Evolutionary conservation across 1,140 invertebrate species (phyloP).

Genomic region (Drosophila lini): DNA sequence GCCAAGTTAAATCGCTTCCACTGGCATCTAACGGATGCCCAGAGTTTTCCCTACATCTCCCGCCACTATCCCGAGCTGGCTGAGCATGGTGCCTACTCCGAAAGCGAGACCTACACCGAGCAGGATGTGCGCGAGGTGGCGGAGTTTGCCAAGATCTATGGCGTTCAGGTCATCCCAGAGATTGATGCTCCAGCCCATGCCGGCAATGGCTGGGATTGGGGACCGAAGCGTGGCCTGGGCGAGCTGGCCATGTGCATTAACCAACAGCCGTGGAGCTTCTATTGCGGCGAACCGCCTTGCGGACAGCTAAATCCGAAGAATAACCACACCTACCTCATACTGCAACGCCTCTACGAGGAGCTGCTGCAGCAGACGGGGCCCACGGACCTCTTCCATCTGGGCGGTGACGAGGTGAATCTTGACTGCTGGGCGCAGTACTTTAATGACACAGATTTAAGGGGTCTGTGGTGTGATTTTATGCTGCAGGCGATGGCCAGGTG

Average conservation of each 20-base stretch:
- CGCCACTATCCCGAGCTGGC: constrained; percentile 89
- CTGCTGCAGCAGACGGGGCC: constrained; percentile 88
- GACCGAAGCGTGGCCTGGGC: constrained; percentile 87
- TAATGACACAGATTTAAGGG: constrained; percentile 90
- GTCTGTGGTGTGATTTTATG: constrained; percentile 92
- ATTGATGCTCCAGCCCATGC: constrained; percentile 93
- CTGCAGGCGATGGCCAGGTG: constrained; percentile 86
- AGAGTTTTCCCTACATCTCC: constrained; percentile 92
- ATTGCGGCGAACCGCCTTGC: constrained; percentile 92
- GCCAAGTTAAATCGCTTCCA: constrained; percentile 94
- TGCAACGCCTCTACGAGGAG: constrained; percentile 89
- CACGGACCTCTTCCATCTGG: constrained; percentile 91
- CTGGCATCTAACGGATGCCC: constrained; percentile 93
- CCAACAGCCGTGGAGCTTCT: constrained; percentile 90
- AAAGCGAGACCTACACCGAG: constrained; percentile 88
- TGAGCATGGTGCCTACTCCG: constrained; percentile 90
- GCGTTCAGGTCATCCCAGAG: constrained; percentile 88
- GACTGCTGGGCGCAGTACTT: constrained; percentile 91
- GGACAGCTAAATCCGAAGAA: constrained; percentile 93
- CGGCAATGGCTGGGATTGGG: constrained; percentile 92
- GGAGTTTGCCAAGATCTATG: constrained; percentile 88
- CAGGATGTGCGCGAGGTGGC: constrained; percentile 89
- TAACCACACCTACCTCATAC: constrained; percentile 89
- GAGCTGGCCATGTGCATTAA: constrained; percentile 90
- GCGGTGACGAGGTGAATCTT: constrained; percentile 92